These are phyloP conservation scores for Brachyistius frenatus DNA, from an alignment of 2,113 vertebrate genomes.

Conservation along the genomic window DNA sequence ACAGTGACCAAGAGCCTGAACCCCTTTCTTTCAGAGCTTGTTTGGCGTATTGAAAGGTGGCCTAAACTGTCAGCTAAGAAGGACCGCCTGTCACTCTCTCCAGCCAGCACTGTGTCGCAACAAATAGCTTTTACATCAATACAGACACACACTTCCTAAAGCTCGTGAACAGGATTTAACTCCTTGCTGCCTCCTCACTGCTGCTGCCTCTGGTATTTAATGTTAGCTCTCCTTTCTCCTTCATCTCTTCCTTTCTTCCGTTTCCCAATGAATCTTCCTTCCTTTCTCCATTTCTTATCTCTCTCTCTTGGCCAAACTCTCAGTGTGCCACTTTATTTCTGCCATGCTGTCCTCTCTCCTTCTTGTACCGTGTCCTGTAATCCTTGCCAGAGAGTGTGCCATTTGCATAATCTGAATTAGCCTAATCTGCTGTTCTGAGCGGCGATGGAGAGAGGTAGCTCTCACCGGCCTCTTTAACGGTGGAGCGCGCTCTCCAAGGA, in stretches of 20 bases:
- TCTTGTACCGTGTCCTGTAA: constrained; percentile 60
- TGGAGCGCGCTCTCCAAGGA: constrained; percentile 29
- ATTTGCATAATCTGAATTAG: constrained; percentile 83
- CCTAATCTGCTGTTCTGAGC: constrained; percentile 73
- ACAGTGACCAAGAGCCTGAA: constrained; percentile 53
- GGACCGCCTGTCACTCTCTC: constrained; percentile 48
- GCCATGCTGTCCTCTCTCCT: constrained; percentile 35
- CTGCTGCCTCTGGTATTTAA: constrained; percentile 30
- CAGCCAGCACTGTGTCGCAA: constrained; percentile 18
- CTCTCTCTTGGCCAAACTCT: constrained; percentile 38
- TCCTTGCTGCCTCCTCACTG: neutral
- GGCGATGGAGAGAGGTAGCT: constrained; percentile 33
- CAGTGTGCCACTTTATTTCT: constrained; percentile 22
- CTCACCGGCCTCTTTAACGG: constrained; percentile 25
- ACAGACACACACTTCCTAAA: constrained; percentile 25
- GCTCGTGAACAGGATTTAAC: constrained; percentile 35
- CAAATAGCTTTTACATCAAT: constrained; percentile 26
- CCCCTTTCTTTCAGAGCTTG: constrained; percentile 39
- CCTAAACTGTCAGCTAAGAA: constrained; percentile 45
- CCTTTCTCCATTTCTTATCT: constrained; percentile 47
- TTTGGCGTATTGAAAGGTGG: constrained; percentile 38
- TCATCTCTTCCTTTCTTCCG: constrained; percentile 39
- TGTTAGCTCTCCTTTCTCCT: constrained; percentile 25
- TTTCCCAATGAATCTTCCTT: constrained; percentile 22
- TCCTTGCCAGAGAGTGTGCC: constrained; percentile 55